These are phyloP conservation scores for Scaptomyza tumidula DNA, from an alignment of 2,888 invertebrate genomes.

Conservation along the genomic window DNA sequence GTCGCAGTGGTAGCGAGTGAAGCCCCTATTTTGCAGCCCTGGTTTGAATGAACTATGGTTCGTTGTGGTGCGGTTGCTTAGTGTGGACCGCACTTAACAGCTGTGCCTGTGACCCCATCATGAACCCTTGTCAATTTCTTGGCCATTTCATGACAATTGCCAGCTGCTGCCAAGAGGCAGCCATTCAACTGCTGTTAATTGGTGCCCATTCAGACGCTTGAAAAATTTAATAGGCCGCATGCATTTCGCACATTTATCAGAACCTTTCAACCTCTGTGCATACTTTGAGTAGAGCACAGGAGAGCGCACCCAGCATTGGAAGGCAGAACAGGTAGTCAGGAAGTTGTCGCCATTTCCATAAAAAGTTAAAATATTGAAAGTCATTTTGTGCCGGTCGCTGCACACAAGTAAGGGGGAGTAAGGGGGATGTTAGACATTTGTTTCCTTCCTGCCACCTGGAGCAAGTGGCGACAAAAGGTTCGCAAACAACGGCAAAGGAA, in stretches of 20 bases:
- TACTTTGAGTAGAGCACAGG: background rate
- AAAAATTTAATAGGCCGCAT: slow-evolving; percentile 36
- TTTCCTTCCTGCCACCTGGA: slow-evolving; percentile 66
- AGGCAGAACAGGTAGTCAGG: slow-evolving; percentile 54
- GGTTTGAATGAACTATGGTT: slow-evolving; percentile 43
- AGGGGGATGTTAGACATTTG: slow-evolving; percentile 67
- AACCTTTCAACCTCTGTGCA: slow-evolving; percentile 3
- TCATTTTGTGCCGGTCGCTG: slow-evolving; percentile 62
- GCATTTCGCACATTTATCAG: slow-evolving; percentile 33
- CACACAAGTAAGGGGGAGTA: slow-evolving; percentile 23
- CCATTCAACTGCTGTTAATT: slow-evolving; percentile 46
- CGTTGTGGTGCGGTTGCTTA: slow-evolving; percentile 30
- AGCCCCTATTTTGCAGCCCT: slow-evolving; percentile 26
- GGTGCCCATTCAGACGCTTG: slow-evolving; percentile 25
- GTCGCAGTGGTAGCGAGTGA: slow-evolving; percentile 25
- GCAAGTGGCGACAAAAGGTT: slow-evolving; percentile 48
- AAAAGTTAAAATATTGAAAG: slow-evolving; percentile 76
- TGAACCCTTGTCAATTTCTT: slow-evolving; percentile 67
- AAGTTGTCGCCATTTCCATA: slow-evolving; percentile 71
- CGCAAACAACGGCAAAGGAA: slow-evolving; percentile 37
- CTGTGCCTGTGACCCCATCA: slow-evolving; percentile 32
- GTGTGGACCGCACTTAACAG: slow-evolving; percentile 55
- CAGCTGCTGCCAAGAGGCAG: slow-evolving; percentile 33
- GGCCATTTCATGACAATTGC: slow-evolving; percentile 60
- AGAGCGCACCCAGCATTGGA: slow-evolving; percentile 25